Evolutionary conservation across 2,797 vertebrate species (phyloP), one percentile per base, ranked within the genome.

Genomic region (Prionace glauca): DNA sequence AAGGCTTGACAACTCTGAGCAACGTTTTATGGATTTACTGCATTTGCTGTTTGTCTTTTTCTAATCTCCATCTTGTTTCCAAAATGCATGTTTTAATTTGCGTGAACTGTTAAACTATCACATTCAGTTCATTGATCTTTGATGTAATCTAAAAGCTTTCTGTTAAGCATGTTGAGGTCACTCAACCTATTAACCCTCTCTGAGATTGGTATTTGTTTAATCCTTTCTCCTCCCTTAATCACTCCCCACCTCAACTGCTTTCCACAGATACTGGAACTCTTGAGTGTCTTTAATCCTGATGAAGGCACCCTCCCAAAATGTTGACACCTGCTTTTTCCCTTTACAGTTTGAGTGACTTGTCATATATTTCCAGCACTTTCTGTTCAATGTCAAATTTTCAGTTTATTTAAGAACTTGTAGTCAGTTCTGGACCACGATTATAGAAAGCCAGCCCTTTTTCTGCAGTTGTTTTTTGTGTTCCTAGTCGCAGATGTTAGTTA

Each of bases 401-500:
- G 29, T 79, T 41, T 84, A 45, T 84, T 84, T 84, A 45, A 22
- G 18, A 65, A n/a, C 62, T 67, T 72, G 36, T 3, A 71, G 36
- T 1, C 18, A 45, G 36, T 71, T 41, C 20, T 94, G 67, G 0
- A 10, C 24, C 36, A 94, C 11, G 41, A 41, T 41, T 94, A 62
- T 71, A 69, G 67, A 72, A 72, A 72, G n/a, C 22, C n/a, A 72
- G 24, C 62, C 22, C 29, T 91, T 91, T 41, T n/a, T 90, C 29
- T 71, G 91, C 92, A 41, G 36, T 72, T 69, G 67, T 36, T 72
- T 24, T 24, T 29, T 71, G n/a, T 72, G 32, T n/a, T 65, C 65
- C 32, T 65, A 41, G 36, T 92, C 32, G 32, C n/a, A 92, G 60
- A 92, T 41, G 90, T 92, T 92, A 60, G 90, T 92, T 92, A 60